Evolutionary conservation across 2,113 vertebrate genomes (phyloP).

Genomic region (Ammodytes dubius): DNA sequence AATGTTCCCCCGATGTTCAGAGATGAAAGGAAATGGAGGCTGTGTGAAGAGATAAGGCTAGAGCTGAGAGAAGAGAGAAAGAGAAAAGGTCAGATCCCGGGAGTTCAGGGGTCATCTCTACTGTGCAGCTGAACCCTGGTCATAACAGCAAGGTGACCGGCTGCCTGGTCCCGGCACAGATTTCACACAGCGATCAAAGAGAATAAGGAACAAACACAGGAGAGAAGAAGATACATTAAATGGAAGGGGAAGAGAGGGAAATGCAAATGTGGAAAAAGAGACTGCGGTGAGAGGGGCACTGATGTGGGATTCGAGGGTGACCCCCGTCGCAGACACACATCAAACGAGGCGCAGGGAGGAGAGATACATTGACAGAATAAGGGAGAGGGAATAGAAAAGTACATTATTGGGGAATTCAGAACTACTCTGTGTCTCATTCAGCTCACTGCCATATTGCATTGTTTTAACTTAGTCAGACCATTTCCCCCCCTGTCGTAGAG

Average conservation of each 20-base stretch:
- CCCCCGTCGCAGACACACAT: constrained; percentile 43
- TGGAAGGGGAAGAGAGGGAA: constrained; percentile 12
- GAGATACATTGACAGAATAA: constrained; percentile 62
- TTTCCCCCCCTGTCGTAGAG: constrained; percentile 34
- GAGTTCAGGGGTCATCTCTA: constrained; percentile 63
- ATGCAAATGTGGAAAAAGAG: constrained; percentile 44
- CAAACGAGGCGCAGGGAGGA: constrained; percentile 40
- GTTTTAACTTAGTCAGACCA: constrained; percentile 58
- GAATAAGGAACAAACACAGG: neutral
- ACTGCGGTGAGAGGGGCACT: neutral
- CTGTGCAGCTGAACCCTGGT: constrained; percentile 26
- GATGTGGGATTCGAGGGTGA: constrained; percentile 45
- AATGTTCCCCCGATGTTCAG: constrained; percentile 20
- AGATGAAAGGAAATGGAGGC: constrained; percentile 58
- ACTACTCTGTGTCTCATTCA: constrained; percentile 43
- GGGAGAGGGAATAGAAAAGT: constrained; percentile 32
- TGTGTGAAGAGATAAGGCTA: constrained; percentile 65
- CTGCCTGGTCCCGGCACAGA: constrained; percentile 22
- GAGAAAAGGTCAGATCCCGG: constrained; percentile 36
- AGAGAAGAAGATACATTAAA: constrained; percentile 37
- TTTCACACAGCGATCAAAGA: constrained; percentile 54
- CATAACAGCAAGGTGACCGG: constrained; percentile 44
- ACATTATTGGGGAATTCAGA: constrained; percentile 39
- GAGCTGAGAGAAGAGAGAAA: constrained; percentile 24
- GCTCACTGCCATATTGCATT: constrained; percentile 62